Conservation (phyloP, 2,888 invertebrate genomes). For the Cecidostiba fungosa region DNA sequence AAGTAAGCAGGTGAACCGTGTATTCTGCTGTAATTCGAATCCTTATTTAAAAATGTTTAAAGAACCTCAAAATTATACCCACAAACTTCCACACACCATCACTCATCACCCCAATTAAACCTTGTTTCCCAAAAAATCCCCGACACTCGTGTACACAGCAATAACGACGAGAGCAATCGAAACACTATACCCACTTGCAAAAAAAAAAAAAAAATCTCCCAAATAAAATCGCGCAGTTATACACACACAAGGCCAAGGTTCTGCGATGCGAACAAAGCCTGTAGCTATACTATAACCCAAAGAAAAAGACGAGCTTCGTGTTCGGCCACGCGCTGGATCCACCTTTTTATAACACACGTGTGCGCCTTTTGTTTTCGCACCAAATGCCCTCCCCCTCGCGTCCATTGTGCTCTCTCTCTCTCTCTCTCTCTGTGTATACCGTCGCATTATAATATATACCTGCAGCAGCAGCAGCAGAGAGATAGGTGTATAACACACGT, state of each 20-base stretch:
- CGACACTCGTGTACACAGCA: background rate
- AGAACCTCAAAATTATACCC: background rate
- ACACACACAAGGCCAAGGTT: slow-evolving; percentile 5
- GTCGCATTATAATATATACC: slow-evolving; percentile 15
- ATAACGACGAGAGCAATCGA: background rate
- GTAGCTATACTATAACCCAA: background rate
- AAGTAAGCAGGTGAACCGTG: background rate
- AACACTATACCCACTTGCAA: background rate
- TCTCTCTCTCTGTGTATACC: background rate
- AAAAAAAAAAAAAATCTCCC: background rate
- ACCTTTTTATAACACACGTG: slow-evolving; percentile 15
- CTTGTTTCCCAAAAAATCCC: background rate
- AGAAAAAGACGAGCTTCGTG: background rate
- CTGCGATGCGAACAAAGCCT: background rate
- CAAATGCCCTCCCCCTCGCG: background rate
- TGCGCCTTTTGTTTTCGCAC: slow-evolving; percentile 45
- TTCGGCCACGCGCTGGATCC: background rate
- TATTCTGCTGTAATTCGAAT: background rate
- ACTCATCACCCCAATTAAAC: background rate
- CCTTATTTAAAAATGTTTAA: no score
- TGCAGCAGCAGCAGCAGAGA: no score
- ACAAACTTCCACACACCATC: background rate
- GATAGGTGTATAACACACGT: background rate
- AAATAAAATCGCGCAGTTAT: background rate
- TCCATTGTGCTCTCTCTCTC: slow-evolving; percentile 16